Conservation (phyloP, 1,140 invertebrate genomes). For the Pogonomyrmex barbatus region DNA sequence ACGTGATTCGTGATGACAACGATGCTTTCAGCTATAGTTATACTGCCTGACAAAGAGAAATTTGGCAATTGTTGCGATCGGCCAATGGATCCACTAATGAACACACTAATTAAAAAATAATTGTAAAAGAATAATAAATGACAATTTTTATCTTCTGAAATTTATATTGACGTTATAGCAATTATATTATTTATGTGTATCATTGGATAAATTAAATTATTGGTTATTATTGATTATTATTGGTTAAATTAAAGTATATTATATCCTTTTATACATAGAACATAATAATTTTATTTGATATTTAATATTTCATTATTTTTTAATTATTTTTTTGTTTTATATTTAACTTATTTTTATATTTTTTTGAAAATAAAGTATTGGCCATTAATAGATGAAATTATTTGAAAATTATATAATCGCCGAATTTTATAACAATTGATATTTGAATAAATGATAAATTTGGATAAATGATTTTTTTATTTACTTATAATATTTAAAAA, state of each 20-base stretch:
- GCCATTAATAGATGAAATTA: slow-evolving; percentile 4
- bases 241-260: too few species aligned
- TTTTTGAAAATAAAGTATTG: background rate
- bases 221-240: background rate
- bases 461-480: background rate
- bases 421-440: background rate
- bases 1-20: background rate
- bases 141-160: background rate
- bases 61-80: background rate
- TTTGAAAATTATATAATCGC: background rate
- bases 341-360: background rate
- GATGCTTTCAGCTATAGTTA: too few species aligned
- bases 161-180: background rate
- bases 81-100: background rate
- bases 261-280: too few species aligned
- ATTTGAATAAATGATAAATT: background rate
- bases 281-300: too few species aligned
- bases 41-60: background rate
- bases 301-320: background rate
- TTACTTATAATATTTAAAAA: background rate
- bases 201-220: background rate
- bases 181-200: background rate
- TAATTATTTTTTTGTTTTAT: background rate
- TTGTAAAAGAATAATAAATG: background rate
- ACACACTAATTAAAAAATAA: background rate